Base-by-base conservation (phyloP, 2,888 invertebrate genomes). In the Syrista parreyssii region DNA sequence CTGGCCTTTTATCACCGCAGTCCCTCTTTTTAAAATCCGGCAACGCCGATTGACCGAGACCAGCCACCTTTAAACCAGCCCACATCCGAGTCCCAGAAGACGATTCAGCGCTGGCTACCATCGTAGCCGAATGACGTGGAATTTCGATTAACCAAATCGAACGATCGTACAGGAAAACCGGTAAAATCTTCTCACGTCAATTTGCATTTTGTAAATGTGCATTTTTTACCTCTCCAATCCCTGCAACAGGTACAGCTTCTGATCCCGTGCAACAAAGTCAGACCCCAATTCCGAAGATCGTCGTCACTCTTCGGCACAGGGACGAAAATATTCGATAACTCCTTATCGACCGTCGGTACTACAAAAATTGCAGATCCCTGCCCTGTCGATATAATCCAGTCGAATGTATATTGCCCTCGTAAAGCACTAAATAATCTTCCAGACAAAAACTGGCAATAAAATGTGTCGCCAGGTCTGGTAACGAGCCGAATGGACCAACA, bases 391-490 rank as follows among this genome's bases (percentile, higher is more conserved):
- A 23, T 23, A 1, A 55, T 55, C 23, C 55, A 9, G 23, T 23
- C 23, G 55, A 55, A 6, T 55, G 0, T 55, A 23, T 55, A 55
- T 23, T 9, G 86, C 75, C 82, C 88, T 89, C 89, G 88, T 90
- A 88, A 89, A 89, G 86, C 86, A 87, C 84, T 88, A 89, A 89
- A 89, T 89, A 89, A 89, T 89, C 89, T 87, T 86, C 81, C 83
- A 86, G 84, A 89, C 86, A 87, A 90, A 90, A 89, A 89, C 85
- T 88, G 87, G 89, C 90, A 89, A 89, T 90, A 89, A 89, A 89
- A 89, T 89, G 88, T 89, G 89, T 89, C 88, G 89, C 86, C 88
- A 81, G 86, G 83, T 82, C 81, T 84, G 85, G 88, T 89, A 89
- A 90, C 89, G 89, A 89, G 89, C 84, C 86, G 82, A 87, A 85